Evolutionary conservation across 2,888 invertebrate species (phyloP).

Genomic region (Ecdyonurus torrentis): DNA sequence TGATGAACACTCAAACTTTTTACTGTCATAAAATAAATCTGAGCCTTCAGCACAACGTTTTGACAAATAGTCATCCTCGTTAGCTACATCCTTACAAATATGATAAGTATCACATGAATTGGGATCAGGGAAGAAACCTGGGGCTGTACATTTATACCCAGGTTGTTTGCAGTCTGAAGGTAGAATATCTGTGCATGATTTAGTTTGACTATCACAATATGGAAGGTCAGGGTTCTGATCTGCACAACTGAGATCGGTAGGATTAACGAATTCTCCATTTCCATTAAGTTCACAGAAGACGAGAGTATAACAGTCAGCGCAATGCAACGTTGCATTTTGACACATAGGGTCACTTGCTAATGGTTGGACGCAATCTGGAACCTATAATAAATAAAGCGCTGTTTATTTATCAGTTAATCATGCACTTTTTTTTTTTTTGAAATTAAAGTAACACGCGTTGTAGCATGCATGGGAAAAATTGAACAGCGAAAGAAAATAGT

Average conservation of each 20-base stretch:
- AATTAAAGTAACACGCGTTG: neutral
- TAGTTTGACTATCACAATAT: neutral
- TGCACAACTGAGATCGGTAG: neutral
- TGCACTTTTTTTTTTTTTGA: too few species aligned
- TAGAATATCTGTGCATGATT: neutral
- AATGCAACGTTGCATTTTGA: neutral
- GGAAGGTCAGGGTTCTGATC: neutral
- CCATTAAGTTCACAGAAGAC: neutral
- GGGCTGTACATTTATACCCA: neutral
- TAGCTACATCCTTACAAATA: neutral
- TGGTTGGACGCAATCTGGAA: neutral
- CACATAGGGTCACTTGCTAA: slow-evolving; percentile 1
- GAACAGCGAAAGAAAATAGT: too few species aligned
- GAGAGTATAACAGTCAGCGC: neutral
- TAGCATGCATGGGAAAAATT: neutral
- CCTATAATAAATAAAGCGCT: neutral
- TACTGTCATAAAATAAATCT: neutral
- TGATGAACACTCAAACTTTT: neutral
- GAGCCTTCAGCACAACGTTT: neutral
- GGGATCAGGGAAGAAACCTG: neutral
- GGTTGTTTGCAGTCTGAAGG: neutral
- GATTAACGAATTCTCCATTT: neutral
- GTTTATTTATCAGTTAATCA: too few species aligned
- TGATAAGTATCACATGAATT: neutral
- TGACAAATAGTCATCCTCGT: neutral